Evolutionary conservation across 2,888 invertebrate genomes (phyloP).

Genomic region (Acrobasis consociella): DNA sequence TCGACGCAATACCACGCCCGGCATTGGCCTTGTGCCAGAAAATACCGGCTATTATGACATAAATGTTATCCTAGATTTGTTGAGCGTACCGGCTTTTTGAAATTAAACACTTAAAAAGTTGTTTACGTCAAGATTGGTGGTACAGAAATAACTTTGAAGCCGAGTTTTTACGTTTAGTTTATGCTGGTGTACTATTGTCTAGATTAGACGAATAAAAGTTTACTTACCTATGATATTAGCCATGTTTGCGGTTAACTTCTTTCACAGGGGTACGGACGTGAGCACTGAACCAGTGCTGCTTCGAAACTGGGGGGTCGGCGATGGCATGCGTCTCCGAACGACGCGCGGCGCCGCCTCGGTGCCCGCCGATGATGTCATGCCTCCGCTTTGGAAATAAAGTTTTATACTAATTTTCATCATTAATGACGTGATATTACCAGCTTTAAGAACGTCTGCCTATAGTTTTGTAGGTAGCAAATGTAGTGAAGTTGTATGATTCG

Average conservation of each 20-base stretch:
- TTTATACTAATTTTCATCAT: background rate
- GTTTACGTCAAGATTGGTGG: background rate
- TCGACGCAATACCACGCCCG: conserved; percentile 57
- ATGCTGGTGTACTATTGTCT: background rate
- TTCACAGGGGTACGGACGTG: conserved; percentile 41
- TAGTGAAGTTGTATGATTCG: no score
- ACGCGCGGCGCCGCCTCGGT: conserved; percentile 38
- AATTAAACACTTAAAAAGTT: conserved; percentile 6
- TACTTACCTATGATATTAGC: conserved; percentile 74
- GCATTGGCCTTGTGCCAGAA: conserved; percentile 64
- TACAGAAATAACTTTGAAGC: background rate
- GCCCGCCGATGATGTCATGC: conserved; percentile 38
- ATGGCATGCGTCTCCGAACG: conserved; percentile 23
- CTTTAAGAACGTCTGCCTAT: background rate
- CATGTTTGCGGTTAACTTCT: conserved; percentile 57
- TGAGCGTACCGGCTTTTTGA: conserved; percentile 40
- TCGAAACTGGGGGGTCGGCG: conserved; percentile 50
- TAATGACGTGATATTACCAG: background rate
- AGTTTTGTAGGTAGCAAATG: background rate
- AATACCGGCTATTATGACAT: conserved; percentile 55
- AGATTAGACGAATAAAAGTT: conserved; percentile 25
- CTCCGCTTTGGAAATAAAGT: conserved; percentile 25
- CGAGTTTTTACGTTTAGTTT: background rate
- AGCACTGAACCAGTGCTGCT: conserved; percentile 52
- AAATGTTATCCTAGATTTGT: conserved; percentile 14